Conservation (phyloP, 2,113 vertebrate species). For the Scomber japonicus region DNA sequence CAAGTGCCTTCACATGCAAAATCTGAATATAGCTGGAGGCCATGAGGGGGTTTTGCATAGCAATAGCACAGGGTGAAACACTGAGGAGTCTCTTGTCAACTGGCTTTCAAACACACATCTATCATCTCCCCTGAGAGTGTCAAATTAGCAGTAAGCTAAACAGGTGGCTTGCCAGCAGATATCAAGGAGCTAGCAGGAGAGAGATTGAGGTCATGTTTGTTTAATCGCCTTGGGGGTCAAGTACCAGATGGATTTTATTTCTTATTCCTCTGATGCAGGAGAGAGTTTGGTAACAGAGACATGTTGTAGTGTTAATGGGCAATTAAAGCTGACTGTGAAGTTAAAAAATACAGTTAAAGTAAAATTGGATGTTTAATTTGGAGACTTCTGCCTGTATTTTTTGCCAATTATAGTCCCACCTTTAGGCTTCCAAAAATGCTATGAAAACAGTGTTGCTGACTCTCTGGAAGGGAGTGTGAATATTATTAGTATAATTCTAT, state of each 20-base stretch:
- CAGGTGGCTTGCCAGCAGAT: slow-evolving; percentile 71
- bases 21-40: slow-evolving; percentile 54
- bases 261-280: slow-evolving; percentile 39
- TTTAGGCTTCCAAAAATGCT: slow-evolving; percentile 17
- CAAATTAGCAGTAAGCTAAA: slow-evolving; percentile 74
- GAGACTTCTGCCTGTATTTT: background rate
- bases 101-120: slow-evolving; percentile 65
- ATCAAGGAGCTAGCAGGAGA: slow-evolving; percentile 64
- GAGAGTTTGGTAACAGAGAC: slow-evolving; percentile 14
- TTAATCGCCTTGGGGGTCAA: slow-evolving; percentile 70
- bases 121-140: slow-evolving; percentile 74
- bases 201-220: slow-evolving; percentile 80
- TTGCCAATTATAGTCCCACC: background rate
- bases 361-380: slow-evolving; percentile 26
- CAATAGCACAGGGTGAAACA: slow-evolving; percentile 14
- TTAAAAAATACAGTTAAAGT: slow-evolving; percentile 17
- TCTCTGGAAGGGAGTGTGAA: slow-evolving; percentile 20
- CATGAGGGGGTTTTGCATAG: slow-evolving; percentile 47
- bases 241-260: slow-evolving; percentile 63
- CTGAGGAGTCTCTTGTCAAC: slow-evolving; percentile 56
- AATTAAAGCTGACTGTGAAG: slow-evolving; percentile 53
- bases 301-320: slow-evolving; percentile 32
- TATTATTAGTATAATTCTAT: slow-evolving; percentile 4
- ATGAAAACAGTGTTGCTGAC: slow-evolving; percentile 13
- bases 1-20: slow-evolving; percentile 36